A percentile compares a stretch with the other conserved stretches of the same genome.
These are phyloP conservation scores for Rissa tridactyla DNA, from an alignment of 2,113 vertebrate genomes.

Conservation along the genomic window DNA sequence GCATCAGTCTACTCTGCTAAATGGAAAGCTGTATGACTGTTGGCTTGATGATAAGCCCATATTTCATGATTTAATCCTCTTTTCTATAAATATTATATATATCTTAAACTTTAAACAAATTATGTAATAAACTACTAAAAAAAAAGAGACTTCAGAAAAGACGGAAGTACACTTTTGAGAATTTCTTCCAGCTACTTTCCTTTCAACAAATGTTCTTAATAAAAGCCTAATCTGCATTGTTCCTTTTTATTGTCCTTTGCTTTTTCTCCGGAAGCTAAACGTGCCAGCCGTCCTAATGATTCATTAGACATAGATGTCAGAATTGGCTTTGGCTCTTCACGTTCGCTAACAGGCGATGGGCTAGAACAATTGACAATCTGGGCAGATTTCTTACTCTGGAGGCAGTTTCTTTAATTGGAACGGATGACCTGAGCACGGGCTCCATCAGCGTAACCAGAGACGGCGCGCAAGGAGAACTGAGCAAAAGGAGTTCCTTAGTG, in stretches of 20 bases:
- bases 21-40: not conserved
- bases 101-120: not conserved
- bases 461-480: not conserved
- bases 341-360: constrained; percentile 43
- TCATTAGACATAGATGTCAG: constrained; percentile 12
- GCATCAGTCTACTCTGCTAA: not conserved
- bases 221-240: not conserved
- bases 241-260: not conserved
- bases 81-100: not conserved
- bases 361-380: constrained; percentile 30
- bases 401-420: constrained; percentile 42
- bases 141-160: not conserved
- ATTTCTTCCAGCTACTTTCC: not conserved
- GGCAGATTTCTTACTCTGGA: constrained; percentile 38
- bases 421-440: constrained; percentile 1
- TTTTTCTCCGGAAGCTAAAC: not conserved
- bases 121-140: not conserved
- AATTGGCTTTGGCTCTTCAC: constrained; percentile 13
- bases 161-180: not conserved
- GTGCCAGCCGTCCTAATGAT: constrained; percentile 1
- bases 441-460: not conserved
- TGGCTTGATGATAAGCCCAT: not conserved
- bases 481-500: not conserved
- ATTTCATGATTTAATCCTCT: not conserved
- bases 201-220: not conserved